Conservation (phyloP, 2,797 vertebrate genomes). For the Hyperoplus immaculatus region DNA sequence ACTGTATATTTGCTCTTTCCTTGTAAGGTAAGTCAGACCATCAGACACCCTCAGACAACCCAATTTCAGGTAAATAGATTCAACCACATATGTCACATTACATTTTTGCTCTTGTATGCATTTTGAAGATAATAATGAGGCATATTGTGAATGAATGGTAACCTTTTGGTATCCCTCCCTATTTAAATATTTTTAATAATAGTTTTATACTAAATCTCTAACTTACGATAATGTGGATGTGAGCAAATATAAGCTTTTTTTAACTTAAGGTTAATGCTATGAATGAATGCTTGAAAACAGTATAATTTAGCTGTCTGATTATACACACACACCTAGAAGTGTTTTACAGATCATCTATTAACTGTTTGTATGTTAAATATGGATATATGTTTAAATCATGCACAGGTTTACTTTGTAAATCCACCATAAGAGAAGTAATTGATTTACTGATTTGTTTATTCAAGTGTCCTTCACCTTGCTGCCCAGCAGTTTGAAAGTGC, state of each 20-base stretch:
- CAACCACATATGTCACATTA: background rate
- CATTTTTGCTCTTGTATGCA: background rate
- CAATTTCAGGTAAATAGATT: background rate
- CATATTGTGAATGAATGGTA: background rate
- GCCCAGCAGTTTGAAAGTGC: no score
- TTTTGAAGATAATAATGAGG: background rate
- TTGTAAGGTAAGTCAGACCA: background rate
- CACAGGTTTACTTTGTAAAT: no score
- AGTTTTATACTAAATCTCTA: background rate
- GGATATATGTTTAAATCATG: no score
- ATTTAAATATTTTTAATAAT: background rate
- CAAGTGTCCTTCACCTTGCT: no score
- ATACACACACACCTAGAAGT: background rate
- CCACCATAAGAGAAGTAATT: no score
- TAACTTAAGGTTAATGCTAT: background rate
- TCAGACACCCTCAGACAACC: background rate
- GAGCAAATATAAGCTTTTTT: background rate
- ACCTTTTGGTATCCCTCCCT: no score
- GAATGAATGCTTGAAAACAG: background rate
- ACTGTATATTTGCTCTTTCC: constrained; percentile 13
- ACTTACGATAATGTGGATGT: background rate
- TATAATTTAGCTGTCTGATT: background rate
- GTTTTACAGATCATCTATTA: background rate
- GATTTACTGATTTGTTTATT: no score
- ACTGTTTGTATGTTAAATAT: background rate